A percentile compares a stretch with the other conserved stretches of the same genome.
Evolutionary conservation across 2,888 invertebrate species (phyloP).

Genomic region (Podabrus alpinus): DNA sequence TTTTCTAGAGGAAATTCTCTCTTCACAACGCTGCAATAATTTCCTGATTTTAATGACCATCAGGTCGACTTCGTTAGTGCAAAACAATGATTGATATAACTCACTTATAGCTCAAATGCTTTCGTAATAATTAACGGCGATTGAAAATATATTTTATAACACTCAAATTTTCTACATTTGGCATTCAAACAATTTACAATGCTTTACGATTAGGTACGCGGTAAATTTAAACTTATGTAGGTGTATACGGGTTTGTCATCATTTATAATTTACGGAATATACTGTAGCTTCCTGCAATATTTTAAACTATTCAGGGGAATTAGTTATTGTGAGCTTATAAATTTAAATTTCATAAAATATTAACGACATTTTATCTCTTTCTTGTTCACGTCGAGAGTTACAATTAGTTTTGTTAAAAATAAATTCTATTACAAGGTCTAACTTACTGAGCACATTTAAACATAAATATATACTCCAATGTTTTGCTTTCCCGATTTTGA

Average conservation of each 20-base stretch:
- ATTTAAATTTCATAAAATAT: not conserved
- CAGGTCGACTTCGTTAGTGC: conserved; percentile 42
- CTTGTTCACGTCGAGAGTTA: not conserved
- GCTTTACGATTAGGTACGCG: not conserved
- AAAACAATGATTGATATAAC: conserved; percentile 44
- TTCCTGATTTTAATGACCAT: conserved; percentile 46
- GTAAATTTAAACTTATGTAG: not conserved
- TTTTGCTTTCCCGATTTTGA: not conserved
- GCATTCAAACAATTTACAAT: not conserved
- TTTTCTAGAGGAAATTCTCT: conserved; percentile 18
- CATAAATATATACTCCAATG: not conserved
- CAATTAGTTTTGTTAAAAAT: not conserved
- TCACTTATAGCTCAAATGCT: conserved; percentile 40
- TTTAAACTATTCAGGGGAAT: conserved; percentile 10
- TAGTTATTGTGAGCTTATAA: not conserved
- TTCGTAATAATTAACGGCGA: conserved; percentile 31
- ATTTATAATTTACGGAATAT: conserved; percentile 7
- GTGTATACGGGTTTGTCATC: conserved; percentile 1
- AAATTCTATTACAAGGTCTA: not conserved
- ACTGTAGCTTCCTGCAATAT: conserved; percentile 1
- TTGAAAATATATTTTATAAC: conserved; percentile 20
- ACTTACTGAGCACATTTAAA: not conserved
- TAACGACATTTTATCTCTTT: not conserved
- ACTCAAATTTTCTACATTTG: not conserved
- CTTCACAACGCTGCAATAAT: conserved; percentile 38